phyloP scores from a whole-genome alignment of 2,888 invertebrate species.

The Seira musarum region DNA sequence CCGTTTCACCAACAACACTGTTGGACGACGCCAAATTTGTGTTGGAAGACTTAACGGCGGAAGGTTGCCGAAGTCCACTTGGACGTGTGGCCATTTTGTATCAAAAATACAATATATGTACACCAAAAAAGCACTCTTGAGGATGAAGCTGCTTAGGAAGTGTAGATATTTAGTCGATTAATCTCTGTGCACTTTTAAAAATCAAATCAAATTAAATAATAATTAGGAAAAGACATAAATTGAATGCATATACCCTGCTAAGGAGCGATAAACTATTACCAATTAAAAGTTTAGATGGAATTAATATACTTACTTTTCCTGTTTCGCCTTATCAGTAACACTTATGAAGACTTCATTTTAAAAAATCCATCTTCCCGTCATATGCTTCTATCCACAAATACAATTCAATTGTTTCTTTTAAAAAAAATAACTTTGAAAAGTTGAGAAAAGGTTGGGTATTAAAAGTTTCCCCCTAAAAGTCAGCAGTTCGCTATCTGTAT shows the following conservation, averaged over 20 bases:
- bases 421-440: not conserved
- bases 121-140: too few species aligned
- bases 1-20: not conserved
- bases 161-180: not conserved
- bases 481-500: too few species aligned
- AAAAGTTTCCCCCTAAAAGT: not conserved
- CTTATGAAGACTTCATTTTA: too few species aligned
- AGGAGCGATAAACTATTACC: too few species aligned
- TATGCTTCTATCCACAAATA: not conserved
- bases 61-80: slow-evolving; percentile 50
- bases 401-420: not conserved
- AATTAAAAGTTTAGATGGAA: too few species aligned
- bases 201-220: not conserved
- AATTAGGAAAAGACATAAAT: not conserved
- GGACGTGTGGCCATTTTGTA: slow-evolving; percentile 47
- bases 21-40: slow-evolving; percentile 38
- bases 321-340: too few species aligned
- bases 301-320: too few species aligned
- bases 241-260: too few species aligned
- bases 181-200: not conserved
- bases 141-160: not conserved
- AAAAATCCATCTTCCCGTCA: not conserved
- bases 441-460: not conserved
- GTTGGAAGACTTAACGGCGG: slow-evolving; percentile 45
- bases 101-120: too few species aligned